Conservation (phyloP, 2,888 invertebrate genomes). For the Hemithea aestivaria region DNA sequence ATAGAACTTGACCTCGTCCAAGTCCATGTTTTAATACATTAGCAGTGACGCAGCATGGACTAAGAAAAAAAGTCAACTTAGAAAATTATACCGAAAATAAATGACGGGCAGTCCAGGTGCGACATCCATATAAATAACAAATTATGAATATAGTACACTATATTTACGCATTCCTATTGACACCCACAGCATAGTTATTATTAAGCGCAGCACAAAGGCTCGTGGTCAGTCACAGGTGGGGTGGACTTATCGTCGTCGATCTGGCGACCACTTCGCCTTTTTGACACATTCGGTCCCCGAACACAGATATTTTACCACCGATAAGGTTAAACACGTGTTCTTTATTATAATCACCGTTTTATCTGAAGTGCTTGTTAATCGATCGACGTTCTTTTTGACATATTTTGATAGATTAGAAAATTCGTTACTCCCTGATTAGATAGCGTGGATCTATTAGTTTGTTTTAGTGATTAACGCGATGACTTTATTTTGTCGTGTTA, state of each 20-base stretch:
- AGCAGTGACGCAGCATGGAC: no score
- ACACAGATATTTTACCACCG: slow-evolving; percentile 46
- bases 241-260: slow-evolving; percentile 56
- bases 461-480: slow-evolving; percentile 10
- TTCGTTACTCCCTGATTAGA: slow-evolving; percentile 22
- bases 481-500: slow-evolving; percentile 8
- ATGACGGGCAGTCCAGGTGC: slow-evolving; percentile 1
- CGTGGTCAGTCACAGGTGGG: slow-evolving; percentile 48
- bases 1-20: no score
- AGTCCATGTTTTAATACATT: no score
- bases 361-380: slow-evolving; percentile 43
- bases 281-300: slow-evolving; percentile 55
- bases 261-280: slow-evolving; percentile 64
- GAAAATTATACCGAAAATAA: no score
- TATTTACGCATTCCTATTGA: slow-evolving; percentile 23
- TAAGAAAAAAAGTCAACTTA: no score
- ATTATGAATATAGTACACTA: slow-evolving; percentile 21
- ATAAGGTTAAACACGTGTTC: slow-evolving; percentile 63
- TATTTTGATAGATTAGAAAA: slow-evolving; percentile 38
- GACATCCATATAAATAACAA: slow-evolving; percentile 16
- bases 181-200: slow-evolving; percentile 9
- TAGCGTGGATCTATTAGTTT: slow-evolving; percentile 18
- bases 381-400: slow-evolving; percentile 29
- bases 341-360: slow-evolving; percentile 48
- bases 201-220: slow-evolving; percentile 18